phyloP scores from a whole-genome alignment of 2,113 vertebrate genomes.

The Nematolebias whitei region DNA sequence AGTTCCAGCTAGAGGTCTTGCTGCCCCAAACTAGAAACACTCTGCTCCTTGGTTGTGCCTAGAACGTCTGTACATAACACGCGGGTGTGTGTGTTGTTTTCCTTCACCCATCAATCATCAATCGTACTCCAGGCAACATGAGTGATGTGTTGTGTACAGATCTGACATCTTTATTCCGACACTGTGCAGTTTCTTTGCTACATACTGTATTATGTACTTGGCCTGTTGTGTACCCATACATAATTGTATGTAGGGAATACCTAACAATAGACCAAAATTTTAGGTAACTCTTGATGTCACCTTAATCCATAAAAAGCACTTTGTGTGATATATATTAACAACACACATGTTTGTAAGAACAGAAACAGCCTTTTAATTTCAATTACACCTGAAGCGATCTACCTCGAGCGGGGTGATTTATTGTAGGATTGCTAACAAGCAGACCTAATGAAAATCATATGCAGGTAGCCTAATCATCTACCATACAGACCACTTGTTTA shows the following conservation, averaged over 20 bases:
- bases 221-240: no score
- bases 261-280: background rate
- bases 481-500: background rate
- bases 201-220: background rate
- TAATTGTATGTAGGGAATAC: background rate
- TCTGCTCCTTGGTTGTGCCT: no score
- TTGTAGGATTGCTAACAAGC: background rate
- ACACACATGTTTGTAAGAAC: background rate
- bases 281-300: background rate
- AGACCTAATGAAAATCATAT: background rate
- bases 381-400: background rate
- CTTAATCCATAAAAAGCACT: background rate
- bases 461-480: background rate
- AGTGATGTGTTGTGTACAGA: background rate
- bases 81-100: background rate
- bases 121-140: slow-evolving; percentile 1
- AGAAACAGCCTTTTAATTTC: background rate
- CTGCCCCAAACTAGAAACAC: no score
- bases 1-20: no score
- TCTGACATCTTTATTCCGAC: background rate
- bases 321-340: background rate
- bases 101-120: slow-evolving; percentile 1
- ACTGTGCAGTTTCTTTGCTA: background rate
- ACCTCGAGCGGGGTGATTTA: background rate
- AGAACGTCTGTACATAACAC: no score